phyloP scores from a whole-genome alignment of 1,140 invertebrate genomes.

The Papilio helenus region DNA sequence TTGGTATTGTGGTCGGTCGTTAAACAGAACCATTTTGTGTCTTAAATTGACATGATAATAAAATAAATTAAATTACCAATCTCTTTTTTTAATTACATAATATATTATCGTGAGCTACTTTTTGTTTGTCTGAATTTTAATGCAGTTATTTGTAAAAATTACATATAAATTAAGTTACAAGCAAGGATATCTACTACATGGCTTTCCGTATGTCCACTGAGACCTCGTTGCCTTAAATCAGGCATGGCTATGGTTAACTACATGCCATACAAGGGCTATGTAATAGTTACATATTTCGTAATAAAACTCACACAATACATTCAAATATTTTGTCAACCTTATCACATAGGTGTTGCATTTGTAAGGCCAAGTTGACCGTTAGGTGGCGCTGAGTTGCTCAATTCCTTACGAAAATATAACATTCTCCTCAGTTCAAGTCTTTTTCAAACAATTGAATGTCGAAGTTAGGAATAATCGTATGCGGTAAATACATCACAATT shows the following conservation, averaged over 20 bases:
- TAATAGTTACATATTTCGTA: neutral
- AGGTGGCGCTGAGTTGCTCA: constrained; percentile 9
- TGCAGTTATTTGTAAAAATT: too few species aligned
- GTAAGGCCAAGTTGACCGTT: constrained; percentile 10
- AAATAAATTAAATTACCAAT: too few species aligned
- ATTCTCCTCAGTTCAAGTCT: neutral
- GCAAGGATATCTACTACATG: neutral
- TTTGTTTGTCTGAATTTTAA: too few species aligned
- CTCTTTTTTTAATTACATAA: too few species aligned
- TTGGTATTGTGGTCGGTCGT: too few species aligned
- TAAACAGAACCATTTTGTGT: too few species aligned
- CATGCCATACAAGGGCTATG: neutral
- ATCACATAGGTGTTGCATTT: constrained; percentile 7
- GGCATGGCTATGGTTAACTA: neutral
- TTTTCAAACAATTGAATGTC: constrained; percentile 3
- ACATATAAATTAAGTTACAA: too few species aligned
- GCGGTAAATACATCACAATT: neutral
- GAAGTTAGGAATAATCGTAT: neutral
- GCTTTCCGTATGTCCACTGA: neutral
- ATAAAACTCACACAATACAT: neutral
- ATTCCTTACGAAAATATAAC: constrained; percentile 8
- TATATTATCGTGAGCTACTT: too few species aligned
- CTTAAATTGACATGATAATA: too few species aligned
- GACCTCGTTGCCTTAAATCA: neutral
- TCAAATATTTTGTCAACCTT: constrained; percentile 8